Percentiles rank a stretch among this genome's conserved stretches.
Evolutionary conservation across 2,113 vertebrate species (phyloP).

Genomic region (Nyctibius bracteatus): DNA sequence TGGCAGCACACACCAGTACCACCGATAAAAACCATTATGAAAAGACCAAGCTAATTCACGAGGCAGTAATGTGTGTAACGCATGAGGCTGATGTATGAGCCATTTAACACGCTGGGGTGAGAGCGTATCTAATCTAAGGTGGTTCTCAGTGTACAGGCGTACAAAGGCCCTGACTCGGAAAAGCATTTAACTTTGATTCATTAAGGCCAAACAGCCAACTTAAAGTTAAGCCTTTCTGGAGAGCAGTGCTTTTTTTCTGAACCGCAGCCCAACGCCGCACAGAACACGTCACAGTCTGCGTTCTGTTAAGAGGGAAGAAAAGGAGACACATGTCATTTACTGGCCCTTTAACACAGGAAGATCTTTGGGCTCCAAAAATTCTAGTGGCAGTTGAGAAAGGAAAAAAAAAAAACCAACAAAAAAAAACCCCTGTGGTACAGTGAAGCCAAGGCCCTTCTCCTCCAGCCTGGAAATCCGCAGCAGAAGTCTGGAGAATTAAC

Average conservation of each 20-base stretch:
- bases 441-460: neutral
- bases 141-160: accelerated
- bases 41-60: neutral
- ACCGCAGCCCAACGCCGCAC: accelerated
- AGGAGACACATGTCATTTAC: constrained; percentile 21
- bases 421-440: neutral
- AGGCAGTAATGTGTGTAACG: accelerated
- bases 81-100: neutral
- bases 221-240: neutral
- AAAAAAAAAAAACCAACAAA: neutral
- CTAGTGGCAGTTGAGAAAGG: neutral
- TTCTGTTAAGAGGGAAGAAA: constrained; percentile 2
- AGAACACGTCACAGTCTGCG: neutral
- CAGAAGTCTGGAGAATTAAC: neutral
- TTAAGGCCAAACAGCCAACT: neutral
- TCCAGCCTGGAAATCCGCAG: neutral
- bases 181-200: neutral
- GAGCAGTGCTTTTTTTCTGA: neutral
- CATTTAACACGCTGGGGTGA: neutral
- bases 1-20: neutral
- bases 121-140: accelerated
- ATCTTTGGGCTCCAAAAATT: neutral
- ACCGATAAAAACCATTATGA: accelerated
- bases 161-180: neutral
- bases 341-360: constrained; percentile 19